Evolutionary conservation across 2,888 invertebrate species (phyloP).

Genomic region (Hipparchia semele): DNA sequence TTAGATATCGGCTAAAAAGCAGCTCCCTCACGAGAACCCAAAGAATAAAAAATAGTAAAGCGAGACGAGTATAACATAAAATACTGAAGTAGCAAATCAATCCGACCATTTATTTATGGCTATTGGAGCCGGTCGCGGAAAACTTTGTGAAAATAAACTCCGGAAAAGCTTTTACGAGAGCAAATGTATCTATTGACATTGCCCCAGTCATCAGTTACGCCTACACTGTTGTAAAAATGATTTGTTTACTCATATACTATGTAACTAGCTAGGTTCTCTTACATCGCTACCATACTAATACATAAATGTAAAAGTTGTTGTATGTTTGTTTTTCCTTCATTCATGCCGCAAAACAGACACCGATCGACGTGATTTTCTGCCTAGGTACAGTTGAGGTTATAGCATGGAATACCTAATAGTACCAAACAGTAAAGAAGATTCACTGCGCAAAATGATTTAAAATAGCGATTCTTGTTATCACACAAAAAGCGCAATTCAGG

Average conservation of each 20-base stretch:
- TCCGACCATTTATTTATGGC: slow-evolving; percentile 24
- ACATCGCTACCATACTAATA: background rate
- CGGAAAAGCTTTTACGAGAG: slow-evolving; percentile 28
- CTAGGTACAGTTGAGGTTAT: too few relatives aligned
- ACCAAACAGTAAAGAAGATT: too few relatives aligned
- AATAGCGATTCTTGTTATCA: too few relatives aligned
- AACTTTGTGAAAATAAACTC: slow-evolving; percentile 26
- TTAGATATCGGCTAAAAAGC: background rate
- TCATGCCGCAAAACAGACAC: too few relatives aligned
- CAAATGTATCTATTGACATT: slow-evolving; percentile 29
- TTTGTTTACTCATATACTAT: slow-evolving; percentile 5
- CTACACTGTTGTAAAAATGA: slow-evolving; percentile 14
- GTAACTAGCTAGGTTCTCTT: background rate
- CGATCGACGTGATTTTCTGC: too few relatives aligned
- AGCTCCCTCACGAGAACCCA: background rate
- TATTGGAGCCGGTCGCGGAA: slow-evolving; percentile 14
- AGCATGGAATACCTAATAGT: too few relatives aligned
- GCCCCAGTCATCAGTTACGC: slow-evolving; percentile 14
- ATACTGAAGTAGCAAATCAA: slow-evolving; percentile 22
- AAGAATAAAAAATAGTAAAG: background rate
- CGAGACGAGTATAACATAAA: slow-evolving; percentile 8
- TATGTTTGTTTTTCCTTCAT: too few relatives aligned
- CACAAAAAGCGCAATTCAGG: too few relatives aligned
- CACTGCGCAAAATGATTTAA: too few relatives aligned
- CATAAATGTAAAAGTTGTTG: too few relatives aligned